Evolutionary conservation across 1,140 invertebrate genomes (phyloP), one percentile per base, ranked within the genome.

Genomic region (Pissodes strobi): DNA sequence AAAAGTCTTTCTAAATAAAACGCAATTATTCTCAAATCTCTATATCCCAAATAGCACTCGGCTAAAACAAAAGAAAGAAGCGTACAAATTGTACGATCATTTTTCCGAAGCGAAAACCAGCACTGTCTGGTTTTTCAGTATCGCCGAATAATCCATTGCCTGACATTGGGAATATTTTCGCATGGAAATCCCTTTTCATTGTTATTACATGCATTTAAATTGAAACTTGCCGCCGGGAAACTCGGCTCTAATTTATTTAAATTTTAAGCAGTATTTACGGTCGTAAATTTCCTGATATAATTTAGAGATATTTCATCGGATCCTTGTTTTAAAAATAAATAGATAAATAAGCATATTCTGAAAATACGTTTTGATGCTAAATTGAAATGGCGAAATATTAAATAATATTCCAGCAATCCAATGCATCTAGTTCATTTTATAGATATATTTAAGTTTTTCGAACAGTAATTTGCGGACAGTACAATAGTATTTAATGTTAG

Each of bases 141-240:
- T 43, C 53, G 38, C 23, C 22, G 38, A 57, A 57, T 57, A 45
- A 57, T 57, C 55, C 55, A 57, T 57, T 57, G 55, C 55, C 55
- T 38, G 39, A 57, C 39, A 57, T 57, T 45, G 55, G 55, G 41
- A 57, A 57, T 55, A 55, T 55, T 55, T 55, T 55, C 52, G 37
- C 52, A 39, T 55, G 52, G 37, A 55, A 57, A 57, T 57, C 39
- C 39, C 39, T 15, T 45, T 57, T 57, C 39, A 57, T 43, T 57
- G 53, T 43, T 57, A 57, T 57, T 57, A 43, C 53, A 57, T 57
- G 53, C 53, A 57, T 57, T 57, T 57, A 57, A 57, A 57, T 57
- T 57, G 53, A 43, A 57, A 45, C 22, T 57, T 57, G 38, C 53
- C 19, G 13, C 53, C 22, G 39, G 53, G 12, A 57, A 43, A 23